phyloP scores from a whole-genome alignment of 2,797 vertebrate species.

The Bradypodion pumilum region DNA sequence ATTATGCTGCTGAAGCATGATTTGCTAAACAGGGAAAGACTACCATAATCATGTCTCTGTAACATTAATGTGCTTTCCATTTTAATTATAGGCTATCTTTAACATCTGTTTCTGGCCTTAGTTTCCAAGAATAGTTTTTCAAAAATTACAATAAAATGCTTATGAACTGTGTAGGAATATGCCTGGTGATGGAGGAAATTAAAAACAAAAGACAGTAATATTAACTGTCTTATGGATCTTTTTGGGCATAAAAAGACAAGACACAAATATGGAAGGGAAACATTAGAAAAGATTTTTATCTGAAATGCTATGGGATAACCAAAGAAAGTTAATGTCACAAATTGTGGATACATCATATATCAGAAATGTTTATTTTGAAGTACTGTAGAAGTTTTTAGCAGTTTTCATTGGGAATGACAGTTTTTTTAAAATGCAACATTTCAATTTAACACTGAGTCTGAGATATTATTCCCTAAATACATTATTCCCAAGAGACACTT shows the following conservation, averaged over 20 bases:
- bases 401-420: conserved; percentile 31
- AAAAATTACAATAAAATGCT: conserved; percentile 11
- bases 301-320: neutral
- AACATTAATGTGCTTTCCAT: too few relatives aligned
- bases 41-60: too few relatives aligned
- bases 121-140: neutral
- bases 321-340: conserved; percentile 28
- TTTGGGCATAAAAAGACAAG: neutral
- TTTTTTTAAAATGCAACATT: conserved; percentile 21
- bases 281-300: neutral
- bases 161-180: conserved; percentile 11
- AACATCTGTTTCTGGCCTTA: too few relatives aligned
- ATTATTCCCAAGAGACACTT: neutral
- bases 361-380: conserved; percentile 56
- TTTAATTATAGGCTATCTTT: too few relatives aligned
- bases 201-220: too few relatives aligned
- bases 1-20: too few relatives aligned
- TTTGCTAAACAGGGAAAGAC: too few relatives aligned
- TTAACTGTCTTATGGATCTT: neutral
- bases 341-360: conserved; percentile 46
- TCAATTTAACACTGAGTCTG: conserved; percentile 35
- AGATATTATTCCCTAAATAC: conserved; percentile 12
- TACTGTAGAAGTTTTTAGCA: neutral
- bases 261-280: neutral
- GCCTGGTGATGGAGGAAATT: neutral